phyloP scores from a whole-genome alignment of 2,888 invertebrate species.

The Mythimna impura region DNA sequence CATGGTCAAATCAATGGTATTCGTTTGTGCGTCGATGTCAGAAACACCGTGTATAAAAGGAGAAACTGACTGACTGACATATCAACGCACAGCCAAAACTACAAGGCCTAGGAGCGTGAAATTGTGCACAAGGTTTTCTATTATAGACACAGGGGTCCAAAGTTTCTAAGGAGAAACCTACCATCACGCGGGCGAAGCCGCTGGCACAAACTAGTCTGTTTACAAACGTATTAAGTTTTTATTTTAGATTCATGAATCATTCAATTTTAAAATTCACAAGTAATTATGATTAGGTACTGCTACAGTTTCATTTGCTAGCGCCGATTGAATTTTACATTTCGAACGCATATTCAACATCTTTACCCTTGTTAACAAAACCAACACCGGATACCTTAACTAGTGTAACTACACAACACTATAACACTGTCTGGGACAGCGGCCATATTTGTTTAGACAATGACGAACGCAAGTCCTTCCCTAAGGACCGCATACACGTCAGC shows the following conservation, averaged over 20 bases:
- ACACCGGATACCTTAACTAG: slow-evolving; percentile 15
- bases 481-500: slow-evolving; percentile 46
- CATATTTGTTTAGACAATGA: slow-evolving; percentile 56
- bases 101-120: too few species aligned
- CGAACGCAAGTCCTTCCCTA: slow-evolving; percentile 43
- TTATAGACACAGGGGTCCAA: too few species aligned
- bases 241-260: neutral
- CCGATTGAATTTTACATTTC: neutral
- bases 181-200: too few species aligned
- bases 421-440: slow-evolving; percentile 34
- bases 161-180: too few species aligned
- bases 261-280: neutral
- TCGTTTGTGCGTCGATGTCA: too few species aligned
- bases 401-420: slow-evolving; percentile 21
- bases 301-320: neutral
- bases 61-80: too few species aligned
- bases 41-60: too few species aligned
- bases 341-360: slow-evolving; percentile 10
- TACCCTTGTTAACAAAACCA: slow-evolving; percentile 29
- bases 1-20: too few species aligned
- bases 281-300: neutral
- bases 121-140: too few species aligned
- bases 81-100: too few species aligned
- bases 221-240: too few species aligned
- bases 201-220: too few species aligned